phyloP scores from a whole-genome alignment of 2,113 vertebrate species.

The Bos indicus region DNA sequence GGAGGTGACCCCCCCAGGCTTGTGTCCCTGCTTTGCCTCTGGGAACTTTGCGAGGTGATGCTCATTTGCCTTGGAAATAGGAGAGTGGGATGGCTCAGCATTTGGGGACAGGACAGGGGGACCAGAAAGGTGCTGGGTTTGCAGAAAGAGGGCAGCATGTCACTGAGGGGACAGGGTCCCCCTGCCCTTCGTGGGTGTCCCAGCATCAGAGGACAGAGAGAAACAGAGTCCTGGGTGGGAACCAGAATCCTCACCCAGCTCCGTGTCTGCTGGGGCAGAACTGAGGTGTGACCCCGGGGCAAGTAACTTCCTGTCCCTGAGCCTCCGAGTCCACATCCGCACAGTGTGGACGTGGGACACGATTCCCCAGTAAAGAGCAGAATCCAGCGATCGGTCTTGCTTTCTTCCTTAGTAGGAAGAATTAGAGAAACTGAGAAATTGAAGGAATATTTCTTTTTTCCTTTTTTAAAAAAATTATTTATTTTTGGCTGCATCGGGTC shows the following conservation, averaged over 20 bases:
- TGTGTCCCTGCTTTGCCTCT: not conserved
- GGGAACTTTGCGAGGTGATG: not conserved
- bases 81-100: not conserved
- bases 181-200: not conserved
- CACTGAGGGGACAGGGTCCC: too few relatives aligned
- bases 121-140: not conserved
- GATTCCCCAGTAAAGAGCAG: not conserved
- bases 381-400: not conserved
- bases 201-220: not conserved
- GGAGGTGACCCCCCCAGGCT: not conserved
- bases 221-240: not conserved
- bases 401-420: not conserved
- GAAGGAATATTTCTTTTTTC: not conserved
- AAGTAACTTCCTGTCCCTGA: not conserved
- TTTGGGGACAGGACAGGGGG: not conserved
- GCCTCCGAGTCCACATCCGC: not conserved
- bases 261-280: not conserved
- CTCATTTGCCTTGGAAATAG: not conserved
- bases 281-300: not conserved
- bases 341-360: fast-evolving
- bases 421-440: not conserved
- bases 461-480: not conserved
- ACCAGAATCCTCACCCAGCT: not conserved
- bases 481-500: not conserved
- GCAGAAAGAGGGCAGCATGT: not conserved